Evolutionary conservation across 2,888 invertebrate genomes (phyloP).

Genomic region (Melitaea athalia): DNA sequence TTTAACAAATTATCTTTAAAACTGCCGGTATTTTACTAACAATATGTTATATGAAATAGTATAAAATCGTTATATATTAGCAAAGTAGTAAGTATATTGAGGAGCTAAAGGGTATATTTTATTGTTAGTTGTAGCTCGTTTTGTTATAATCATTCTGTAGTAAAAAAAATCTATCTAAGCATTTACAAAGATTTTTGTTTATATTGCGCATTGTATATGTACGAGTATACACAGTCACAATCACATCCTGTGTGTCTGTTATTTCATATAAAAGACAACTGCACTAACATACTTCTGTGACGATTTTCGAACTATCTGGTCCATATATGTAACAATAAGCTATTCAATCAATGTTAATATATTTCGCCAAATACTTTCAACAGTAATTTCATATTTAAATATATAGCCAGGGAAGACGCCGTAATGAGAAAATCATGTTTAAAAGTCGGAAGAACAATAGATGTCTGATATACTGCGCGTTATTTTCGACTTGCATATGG

Average conservation of each 20-base stretch:
- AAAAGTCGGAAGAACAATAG: slow-evolving; percentile 53
- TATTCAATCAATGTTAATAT: neutral
- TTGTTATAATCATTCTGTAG: slow-evolving; percentile 27
- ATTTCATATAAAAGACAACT: slow-evolving; percentile 13
- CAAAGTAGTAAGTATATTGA: slow-evolving; percentile 9
- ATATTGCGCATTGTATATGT: slow-evolving; percentile 35
- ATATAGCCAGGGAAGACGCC: slow-evolving; percentile 16
- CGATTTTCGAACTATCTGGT: slow-evolving; percentile 2
- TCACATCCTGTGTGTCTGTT: slow-evolving; percentile 22
- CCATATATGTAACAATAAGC: neutral
- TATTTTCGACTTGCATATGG: slow-evolving; percentile 54
- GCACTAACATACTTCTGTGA: slow-evolving; percentile 14
- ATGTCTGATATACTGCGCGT: slow-evolving; percentile 45
- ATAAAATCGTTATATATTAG: slow-evolving; percentile 5
- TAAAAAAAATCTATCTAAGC: slow-evolving; percentile 40
- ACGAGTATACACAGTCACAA: slow-evolving; percentile 16
- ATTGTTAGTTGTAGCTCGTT: neutral
- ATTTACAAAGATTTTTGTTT: slow-evolving; percentile 45
- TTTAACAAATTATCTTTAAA: neutral
- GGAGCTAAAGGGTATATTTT: neutral
- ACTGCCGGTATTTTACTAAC: neutral
- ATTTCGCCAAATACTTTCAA: slow-evolving; percentile 4
- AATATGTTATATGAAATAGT: neutral
- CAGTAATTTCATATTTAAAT: slow-evolving; percentile 18
- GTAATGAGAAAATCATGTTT: slow-evolving; percentile 39